Percentiles rank a stretch among this genome's conserved stretches.
Evolutionary conservation across 2,888 invertebrate genomes (phyloP).

Genomic region (Orchesella flavescens): DNA sequence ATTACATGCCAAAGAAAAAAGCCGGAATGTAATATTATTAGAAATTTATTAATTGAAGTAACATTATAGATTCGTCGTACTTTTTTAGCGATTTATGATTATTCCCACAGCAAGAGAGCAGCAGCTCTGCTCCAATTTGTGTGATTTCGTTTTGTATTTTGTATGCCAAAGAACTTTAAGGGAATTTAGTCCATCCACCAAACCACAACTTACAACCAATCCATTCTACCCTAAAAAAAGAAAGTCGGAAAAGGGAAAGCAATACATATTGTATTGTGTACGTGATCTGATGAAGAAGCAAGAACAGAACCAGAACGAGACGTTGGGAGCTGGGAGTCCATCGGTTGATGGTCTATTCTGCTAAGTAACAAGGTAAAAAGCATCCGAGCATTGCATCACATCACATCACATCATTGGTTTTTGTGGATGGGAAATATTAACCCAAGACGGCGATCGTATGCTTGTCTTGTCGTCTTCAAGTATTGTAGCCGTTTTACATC

Average conservation of each 20-base stretch:
- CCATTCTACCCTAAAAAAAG: background rate
- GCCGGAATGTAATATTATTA: background rate
- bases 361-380: slow-evolving; percentile 33
- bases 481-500: background rate
- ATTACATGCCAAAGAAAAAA: background rate
- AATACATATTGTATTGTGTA: slow-evolving; percentile 31
- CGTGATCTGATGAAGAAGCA: slow-evolving; percentile 31
- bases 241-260: slow-evolving; percentile 7
- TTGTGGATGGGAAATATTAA: background rate
- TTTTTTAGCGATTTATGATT: too few relatives aligned
- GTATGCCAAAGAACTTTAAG: background rate
- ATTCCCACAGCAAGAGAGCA: too few relatives aligned
- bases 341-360: too few relatives aligned
- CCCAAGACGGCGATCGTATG: too few relatives aligned
- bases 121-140: too few relatives aligned
- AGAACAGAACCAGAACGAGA: too few relatives aligned
- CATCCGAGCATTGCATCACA: background rate
- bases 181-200: background rate
- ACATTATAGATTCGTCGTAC: too few relatives aligned
- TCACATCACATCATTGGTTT: slow-evolving; percentile 7
- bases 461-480: background rate
- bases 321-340: slow-evolving; percentile 8
- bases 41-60: background rate
- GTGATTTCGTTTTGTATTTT: too few relatives aligned
- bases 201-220: background rate